Conservation (phyloP, 2,797 vertebrate genomes). For the Propithecus deckenii region DNA sequence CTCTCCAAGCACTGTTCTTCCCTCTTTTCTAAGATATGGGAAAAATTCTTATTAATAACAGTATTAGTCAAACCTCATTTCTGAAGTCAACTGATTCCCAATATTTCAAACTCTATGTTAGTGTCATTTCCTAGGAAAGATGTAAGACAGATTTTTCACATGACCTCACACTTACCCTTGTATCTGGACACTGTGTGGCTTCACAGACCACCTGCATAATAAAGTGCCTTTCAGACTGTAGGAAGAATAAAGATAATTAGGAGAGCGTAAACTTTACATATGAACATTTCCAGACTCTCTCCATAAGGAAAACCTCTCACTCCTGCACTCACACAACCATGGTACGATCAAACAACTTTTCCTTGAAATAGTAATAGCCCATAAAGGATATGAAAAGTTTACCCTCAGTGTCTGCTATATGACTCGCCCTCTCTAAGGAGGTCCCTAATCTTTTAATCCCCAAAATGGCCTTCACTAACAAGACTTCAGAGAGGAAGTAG, state of each 20-base stretch:
- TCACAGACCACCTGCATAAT: slow-evolving; percentile 99
- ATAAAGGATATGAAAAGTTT: not conserved
- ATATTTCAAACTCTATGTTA: not conserved
- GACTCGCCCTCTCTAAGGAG: not conserved
- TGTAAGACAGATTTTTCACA: not conserved
- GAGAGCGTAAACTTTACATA: not conserved
- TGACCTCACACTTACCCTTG: slow-evolving; percentile 89
- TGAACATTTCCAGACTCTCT: not conserved
- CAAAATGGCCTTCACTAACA: slow-evolving; percentile 18
- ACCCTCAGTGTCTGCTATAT: not conserved
- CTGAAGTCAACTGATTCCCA: not conserved
- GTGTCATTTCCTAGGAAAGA: not conserved
- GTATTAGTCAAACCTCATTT: not conserved
- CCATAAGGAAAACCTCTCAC: not conserved
- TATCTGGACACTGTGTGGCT: slow-evolving; percentile 98
- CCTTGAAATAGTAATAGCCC: not conserved
- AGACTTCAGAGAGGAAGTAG: not conserved
- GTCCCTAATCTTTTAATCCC: slow-evolving; percentile 57
- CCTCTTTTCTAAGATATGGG: not conserved
- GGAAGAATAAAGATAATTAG: slow-evolving; percentile 61
- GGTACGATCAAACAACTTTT: not conserved
- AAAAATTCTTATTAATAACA: not conserved
- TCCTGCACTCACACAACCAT: not conserved
- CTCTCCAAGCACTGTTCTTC: not conserved
- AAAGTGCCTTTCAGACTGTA: slow-evolving; percentile 97